phyloP scores from a whole-genome alignment of 2,888 invertebrate species.

The Thyatira batis region DNA sequence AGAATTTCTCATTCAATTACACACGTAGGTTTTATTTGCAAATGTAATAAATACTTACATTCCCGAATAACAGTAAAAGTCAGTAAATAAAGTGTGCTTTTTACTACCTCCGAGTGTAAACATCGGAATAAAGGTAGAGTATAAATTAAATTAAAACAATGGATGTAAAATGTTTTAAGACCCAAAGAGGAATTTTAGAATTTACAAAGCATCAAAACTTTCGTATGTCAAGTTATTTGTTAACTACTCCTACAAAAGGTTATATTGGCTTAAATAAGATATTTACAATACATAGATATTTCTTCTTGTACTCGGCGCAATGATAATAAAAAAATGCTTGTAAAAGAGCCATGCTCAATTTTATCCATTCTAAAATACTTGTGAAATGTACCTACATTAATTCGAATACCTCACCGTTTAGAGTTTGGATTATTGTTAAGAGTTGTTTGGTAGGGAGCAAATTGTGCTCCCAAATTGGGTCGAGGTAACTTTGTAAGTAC shows the following conservation, averaged over 20 bases:
- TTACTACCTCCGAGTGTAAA: background rate
- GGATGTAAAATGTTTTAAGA: background rate
- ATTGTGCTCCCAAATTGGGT: conserved; percentile 18
- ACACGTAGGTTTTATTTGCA: background rate
- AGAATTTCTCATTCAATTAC: background rate
- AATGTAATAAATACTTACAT: background rate
- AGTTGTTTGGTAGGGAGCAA: conserved; percentile 22
- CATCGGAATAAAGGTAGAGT: background rate
- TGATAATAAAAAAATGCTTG: background rate
- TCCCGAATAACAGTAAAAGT: background rate
- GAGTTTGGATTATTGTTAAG: conserved; percentile 24
- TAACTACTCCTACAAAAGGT: background rate
- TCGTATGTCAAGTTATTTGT: background rate
- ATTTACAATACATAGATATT: too few species aligned
- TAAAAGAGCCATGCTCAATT: conserved; percentile 17
- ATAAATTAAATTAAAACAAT: background rate
- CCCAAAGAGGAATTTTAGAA: background rate
- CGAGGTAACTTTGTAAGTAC: conserved; percentile 10
- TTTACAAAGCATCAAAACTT: background rate
- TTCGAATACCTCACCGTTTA: conserved; percentile 25
- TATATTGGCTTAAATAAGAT: too few species aligned
- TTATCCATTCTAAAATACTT: conserved; percentile 10
- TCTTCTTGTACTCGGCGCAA: too few species aligned
- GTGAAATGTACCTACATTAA: conserved; percentile 16
- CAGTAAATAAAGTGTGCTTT: background rate